Percentiles rank a stretch among this genome's conserved stretches.
Evolutionary conservation across 2,888 invertebrate species (phyloP).

Genomic region (Amphipyra berbera): DNA sequence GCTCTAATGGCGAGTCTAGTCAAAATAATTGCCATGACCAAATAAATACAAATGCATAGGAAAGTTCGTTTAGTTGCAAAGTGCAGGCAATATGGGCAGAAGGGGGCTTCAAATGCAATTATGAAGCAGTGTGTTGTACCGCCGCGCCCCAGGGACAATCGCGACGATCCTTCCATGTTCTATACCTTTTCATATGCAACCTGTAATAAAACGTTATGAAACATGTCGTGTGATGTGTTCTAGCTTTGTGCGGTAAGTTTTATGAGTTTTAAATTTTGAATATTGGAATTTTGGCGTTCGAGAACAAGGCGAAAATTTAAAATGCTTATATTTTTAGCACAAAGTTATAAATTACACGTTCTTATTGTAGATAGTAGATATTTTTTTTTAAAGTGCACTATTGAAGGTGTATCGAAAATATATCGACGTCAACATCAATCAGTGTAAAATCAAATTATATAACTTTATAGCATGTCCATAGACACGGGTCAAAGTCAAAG

Average conservation of each 20-base stretch:
- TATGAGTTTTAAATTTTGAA: slow-evolving; percentile 33
- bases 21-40: slow-evolving; percentile 32
- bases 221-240: background rate
- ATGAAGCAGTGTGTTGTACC: slow-evolving; percentile 73
- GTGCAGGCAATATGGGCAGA: slow-evolving; percentile 75
- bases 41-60: slow-evolving; percentile 54
- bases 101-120: slow-evolving; percentile 84
- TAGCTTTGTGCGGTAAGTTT: slow-evolving; percentile 27
- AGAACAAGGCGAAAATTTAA: background rate
- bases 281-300: slow-evolving; percentile 20
- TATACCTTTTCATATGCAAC: slow-evolving; percentile 49
- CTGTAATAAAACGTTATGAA: slow-evolving; percentile 8
- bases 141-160: slow-evolving; percentile 71
- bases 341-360: too few species aligned
- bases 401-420: too few species aligned
- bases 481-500: too few species aligned
- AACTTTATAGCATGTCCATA: too few species aligned
- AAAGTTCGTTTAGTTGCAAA: slow-evolving; percentile 62
- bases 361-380: too few species aligned
- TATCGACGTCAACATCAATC: too few species aligned
- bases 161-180: slow-evolving; percentile 54
- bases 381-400: too few species aligned
- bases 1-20: slow-evolving; percentile 22
- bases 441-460: too few species aligned
- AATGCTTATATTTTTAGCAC: background rate